phyloP scores from a whole-genome alignment of 2,113 vertebrate genomes.

The Clarias macrocephalus region DNA sequence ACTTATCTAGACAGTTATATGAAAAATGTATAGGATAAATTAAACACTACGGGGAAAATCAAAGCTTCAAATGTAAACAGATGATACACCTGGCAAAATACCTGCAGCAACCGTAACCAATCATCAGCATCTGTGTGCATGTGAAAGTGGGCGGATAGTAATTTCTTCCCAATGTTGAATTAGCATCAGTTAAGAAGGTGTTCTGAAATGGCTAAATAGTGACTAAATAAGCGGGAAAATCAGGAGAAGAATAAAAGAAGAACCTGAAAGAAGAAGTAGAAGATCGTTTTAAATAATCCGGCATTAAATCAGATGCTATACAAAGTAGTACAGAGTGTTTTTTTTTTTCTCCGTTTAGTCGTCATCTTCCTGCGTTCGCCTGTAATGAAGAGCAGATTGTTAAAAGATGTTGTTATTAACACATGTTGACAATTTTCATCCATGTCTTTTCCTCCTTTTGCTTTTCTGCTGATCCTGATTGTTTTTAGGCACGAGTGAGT shows the following conservation, averaged over 20 bases:
- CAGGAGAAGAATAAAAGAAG: neutral
- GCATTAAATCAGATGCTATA: neutral
- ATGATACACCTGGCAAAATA: neutral
- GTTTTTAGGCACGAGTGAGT: constrained; percentile 81
- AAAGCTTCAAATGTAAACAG: neutral
- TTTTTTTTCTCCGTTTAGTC: neutral
- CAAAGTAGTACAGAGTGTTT: neutral
- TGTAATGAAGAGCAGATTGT: neutral
- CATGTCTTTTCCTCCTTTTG: neutral
- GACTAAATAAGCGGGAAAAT: too few relatives aligned
- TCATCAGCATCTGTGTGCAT: too few relatives aligned
- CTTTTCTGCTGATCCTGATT: neutral
- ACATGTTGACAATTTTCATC: neutral
- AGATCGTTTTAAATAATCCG: neutral
- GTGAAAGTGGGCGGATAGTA: too few relatives aligned
- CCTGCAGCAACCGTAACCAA: too few relatives aligned
- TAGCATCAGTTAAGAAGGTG: too few relatives aligned
- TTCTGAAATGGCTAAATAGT: too few relatives aligned
- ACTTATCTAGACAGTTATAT: neutral
- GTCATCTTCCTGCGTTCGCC: neutral
- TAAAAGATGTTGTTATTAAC: neutral
- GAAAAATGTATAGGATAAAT: neutral
- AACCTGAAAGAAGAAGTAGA: neutral
- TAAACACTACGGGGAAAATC: neutral
- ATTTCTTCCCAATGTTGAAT: too few relatives aligned